Evolutionary conservation across 2,113 vertebrate genomes (phyloP), one percentile per base, ranked within the genome.

Genomic region (Oriolus oriolus): DNA sequence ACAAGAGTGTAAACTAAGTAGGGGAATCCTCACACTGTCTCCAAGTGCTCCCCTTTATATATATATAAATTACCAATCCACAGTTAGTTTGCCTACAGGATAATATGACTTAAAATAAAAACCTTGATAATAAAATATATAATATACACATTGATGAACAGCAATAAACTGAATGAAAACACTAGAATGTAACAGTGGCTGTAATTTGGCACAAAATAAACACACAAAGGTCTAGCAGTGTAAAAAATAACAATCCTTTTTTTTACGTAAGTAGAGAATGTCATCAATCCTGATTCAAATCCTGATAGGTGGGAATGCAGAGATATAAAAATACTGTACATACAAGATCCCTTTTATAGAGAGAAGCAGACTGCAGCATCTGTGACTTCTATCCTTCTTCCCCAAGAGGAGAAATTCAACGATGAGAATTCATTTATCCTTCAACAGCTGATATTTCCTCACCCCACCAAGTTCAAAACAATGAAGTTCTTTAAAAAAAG

Each of bases 281-380:
- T 78, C 85, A 89, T 35, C 68, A 93, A 90, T 95, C 69, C 65
- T 39, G 82, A 94, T 93, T 96, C 81, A 84, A 79, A 94, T 85
- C 59, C 71, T 89, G 77, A 84, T 68, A 92, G 61, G 50, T 81
- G 89, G 80, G 85, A 95, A 90, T 87, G 80, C 90, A 92, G 92
- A 93, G 80, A 96, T 95, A 96, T 68, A 95, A 95, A 97, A 97
- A 96, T 96, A 95, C 95, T 96, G 86, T 95, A 96, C 93, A 94
- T 78, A 96, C 60, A 89, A 89, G 86, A 90, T 96, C 92, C 94
- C 93, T 94, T 96, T 93, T 64, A 70, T 15, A 88, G 83, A 93
- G 56, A 86, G 64, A 92, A 90, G 85, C 83, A 95, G 53, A 76
- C 61, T 82, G 94, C 96, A 96, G 92, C 93, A 96, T 92, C 81